Evolutionary conservation across 2,888 invertebrate species (phyloP), one percentile per base, ranked within the genome.

Genomic region (Mesodorylaimus sp.): DNA sequence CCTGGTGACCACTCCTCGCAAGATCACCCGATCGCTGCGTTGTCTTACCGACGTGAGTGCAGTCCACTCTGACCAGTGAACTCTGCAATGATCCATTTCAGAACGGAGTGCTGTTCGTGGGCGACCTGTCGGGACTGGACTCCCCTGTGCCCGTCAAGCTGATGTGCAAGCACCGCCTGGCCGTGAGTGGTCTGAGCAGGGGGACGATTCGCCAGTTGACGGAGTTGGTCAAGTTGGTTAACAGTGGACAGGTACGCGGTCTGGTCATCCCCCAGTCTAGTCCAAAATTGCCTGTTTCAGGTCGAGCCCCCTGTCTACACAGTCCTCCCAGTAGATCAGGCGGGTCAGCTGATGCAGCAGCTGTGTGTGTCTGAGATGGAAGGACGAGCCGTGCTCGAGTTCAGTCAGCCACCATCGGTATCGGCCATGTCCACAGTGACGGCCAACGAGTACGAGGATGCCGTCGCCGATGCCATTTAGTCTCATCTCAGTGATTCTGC

Each of bases 1-100:
- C 70, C 91, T 87, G 66, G 88, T 89, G 45, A 87, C 87, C 45
- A 87, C 87, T 0, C 86, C 87, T 1, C 76, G 91, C 55, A 87
- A 86, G 50, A 76, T 91, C 53, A 83, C 85, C 60, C 78, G 91
- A 54, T 85, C 87, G 16, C 74, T 89, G 63, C 85, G 87, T 65
- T 87, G 88, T 61, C 74, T 89, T 16, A 80, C 80, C 53, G 76
- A 78, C 65, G 82, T 81, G 55, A 54, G 36, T 23, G 23, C 16
- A n/a, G 5, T 5, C n/a, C n/a, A n/a, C n/a, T n/a, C n/a, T n/a
- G n/a, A n/a, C n/a, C n/a, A n/a, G n/a, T n/a, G n/a, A n/a, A n/a
- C n/a, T n/a, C n/a, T n/a, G n/a, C n/a, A n/a, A n/a, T n/a, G n/a
- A n/a, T n/a, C n/a, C n/a, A n/a, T 39, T 7, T 13, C 63, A 83